Percentiles rank a stretch among this genome's conserved stretches.
phyloP scores from a whole-genome alignment of 1,140 invertebrate genomes.

The Anagrus nilaparvatae region DNA sequence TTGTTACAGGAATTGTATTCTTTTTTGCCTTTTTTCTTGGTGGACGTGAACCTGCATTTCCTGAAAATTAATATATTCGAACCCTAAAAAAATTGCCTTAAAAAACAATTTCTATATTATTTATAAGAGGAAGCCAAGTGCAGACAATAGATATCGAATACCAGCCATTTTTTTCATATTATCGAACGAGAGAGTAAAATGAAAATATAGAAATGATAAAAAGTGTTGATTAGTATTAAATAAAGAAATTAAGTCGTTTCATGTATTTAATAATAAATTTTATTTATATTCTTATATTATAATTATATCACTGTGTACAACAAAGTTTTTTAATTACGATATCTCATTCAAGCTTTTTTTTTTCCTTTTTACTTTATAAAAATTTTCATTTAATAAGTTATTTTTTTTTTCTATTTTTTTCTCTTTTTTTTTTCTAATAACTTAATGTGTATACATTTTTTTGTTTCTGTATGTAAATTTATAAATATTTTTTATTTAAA shows the following conservation, averaged over 20 bases:
- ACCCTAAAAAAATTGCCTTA: no score
- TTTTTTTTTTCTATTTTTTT: slow-evolving; percentile 19
- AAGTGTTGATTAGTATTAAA: slow-evolving; percentile 18
- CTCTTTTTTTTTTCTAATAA: slow-evolving; percentile 17
- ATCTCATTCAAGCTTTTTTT: slow-evolving; percentile 43
- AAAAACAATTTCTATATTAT: no score
- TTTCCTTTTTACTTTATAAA: slow-evolving; percentile 36
- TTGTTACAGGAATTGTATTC: slow-evolving; percentile 22
- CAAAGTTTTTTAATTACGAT: slow-evolving; percentile 45
- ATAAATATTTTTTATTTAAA: no score
- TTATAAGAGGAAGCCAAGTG: slow-evolving; percentile 28
- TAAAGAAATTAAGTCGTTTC: slow-evolving; percentile 29
- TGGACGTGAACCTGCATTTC: slow-evolving; percentile 35
- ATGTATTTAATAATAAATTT: slow-evolving; percentile 44
- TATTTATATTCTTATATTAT: slow-evolving; percentile 47
- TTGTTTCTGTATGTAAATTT: no score
- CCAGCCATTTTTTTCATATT: slow-evolving; percentile 22
- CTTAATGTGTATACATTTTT: no score
- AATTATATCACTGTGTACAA: slow-evolving; percentile 48
- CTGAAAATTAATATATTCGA: slow-evolving; percentile 39
- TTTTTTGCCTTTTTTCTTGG: slow-evolving; percentile 39
- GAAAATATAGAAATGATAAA: slow-evolving; percentile 11
- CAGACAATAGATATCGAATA: slow-evolving; percentile 29
- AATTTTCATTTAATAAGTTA: slow-evolving; percentile 31
- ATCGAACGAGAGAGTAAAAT: slow-evolving; percentile 8